phyloP scores from a whole-genome alignment of 2,888 invertebrate species.

The Herminia tarsipennalis region DNA sequence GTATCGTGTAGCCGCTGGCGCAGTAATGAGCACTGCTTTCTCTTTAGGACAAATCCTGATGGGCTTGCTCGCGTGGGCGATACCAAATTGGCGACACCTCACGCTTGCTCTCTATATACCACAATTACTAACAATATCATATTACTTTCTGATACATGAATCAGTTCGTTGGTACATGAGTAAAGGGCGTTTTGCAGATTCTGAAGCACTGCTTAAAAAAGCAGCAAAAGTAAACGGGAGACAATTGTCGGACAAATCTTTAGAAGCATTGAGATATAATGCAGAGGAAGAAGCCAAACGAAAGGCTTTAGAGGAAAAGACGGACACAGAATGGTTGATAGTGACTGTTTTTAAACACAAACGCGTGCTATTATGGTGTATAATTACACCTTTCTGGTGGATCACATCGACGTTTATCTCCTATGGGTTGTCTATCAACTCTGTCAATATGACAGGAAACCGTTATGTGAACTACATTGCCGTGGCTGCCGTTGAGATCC shows the following conservation, averaged over 20 bases:
- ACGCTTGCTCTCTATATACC: slow-evolving; percentile 89
- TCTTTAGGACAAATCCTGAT: slow-evolving; percentile 89
- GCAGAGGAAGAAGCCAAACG: slow-evolving; percentile 54
- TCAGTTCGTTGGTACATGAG: slow-evolving; percentile 92
- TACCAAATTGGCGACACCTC: slow-evolving; percentile 88
- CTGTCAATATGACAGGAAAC: too few species aligned
- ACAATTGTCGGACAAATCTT: slow-evolving; percentile 62
- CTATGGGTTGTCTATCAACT: too few species aligned
- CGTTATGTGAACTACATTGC: slow-evolving; percentile 90
- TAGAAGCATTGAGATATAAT: slow-evolving; percentile 54
- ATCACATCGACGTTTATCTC: slow-evolving; percentile 87
- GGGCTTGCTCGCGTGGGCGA: slow-evolving; percentile 88
- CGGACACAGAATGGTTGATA: slow-evolving; percentile 60
- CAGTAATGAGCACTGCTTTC: slow-evolving; percentile 88
- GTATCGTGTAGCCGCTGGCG: slow-evolving; percentile 3
- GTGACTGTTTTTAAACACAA: slow-evolving; percentile 62
- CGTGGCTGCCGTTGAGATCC: slow-evolving; percentile 88
- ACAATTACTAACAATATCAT: slow-evolving; percentile 87
- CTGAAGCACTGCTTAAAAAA: slow-evolving; percentile 85
- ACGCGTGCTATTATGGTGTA: too few species aligned
- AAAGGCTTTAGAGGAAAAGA: slow-evolving; percentile 41
- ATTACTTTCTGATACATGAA: slow-evolving; percentile 89
- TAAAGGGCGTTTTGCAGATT: slow-evolving; percentile 88
- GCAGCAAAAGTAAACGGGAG: slow-evolving; percentile 87
- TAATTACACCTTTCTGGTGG: too few species aligned